A percentile compares a stretch with the other conserved stretches of the same genome.
Conservation (phyloP, 2,888 invertebrate genomes). For the Gymnosoma rotundatum region DNA sequence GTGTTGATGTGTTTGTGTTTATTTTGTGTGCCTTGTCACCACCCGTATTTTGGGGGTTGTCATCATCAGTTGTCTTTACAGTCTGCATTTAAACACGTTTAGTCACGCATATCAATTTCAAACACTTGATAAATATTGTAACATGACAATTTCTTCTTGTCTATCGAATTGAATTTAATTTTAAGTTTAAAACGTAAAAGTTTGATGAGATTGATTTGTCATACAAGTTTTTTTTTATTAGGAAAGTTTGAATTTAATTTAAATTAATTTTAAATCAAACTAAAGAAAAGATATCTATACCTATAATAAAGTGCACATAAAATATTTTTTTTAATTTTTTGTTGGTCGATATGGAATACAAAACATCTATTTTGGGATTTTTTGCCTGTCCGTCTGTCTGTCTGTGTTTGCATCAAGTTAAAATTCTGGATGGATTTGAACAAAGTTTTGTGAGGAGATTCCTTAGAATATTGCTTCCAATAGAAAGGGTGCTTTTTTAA, state of each 20-base stretch:
- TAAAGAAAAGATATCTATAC: too few relatives aligned
- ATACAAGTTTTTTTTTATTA: not conserved
- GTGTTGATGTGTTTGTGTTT: not conserved
- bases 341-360: too few relatives aligned
- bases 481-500: too few relatives aligned
- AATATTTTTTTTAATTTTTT: too few relatives aligned
- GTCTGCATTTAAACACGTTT: slow-evolving; percentile 75
- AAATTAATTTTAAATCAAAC: too few relatives aligned
- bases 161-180: slow-evolving; percentile 39
- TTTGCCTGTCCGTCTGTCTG: too few relatives aligned
- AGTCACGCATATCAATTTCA: slow-evolving; percentile 79
- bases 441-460: too few relatives aligned
- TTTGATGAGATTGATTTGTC: not conserved
- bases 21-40: not conserved
- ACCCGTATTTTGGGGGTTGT: slow-evolving; percentile 48
- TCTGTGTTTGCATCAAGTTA: too few relatives aligned
- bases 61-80: slow-evolving; percentile 38
- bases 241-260: not conserved
- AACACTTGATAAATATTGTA: slow-evolving; percentile 67
- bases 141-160: slow-evolving; percentile 56
- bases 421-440: too few relatives aligned
- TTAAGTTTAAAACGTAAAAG: not conserved
- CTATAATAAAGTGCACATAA: too few relatives aligned
- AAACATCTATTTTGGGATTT: too few relatives aligned
- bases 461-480: too few relatives aligned